phyloP scores from a whole-genome alignment of 2,888 invertebrate species.

The Amblyteles armatorius region DNA sequence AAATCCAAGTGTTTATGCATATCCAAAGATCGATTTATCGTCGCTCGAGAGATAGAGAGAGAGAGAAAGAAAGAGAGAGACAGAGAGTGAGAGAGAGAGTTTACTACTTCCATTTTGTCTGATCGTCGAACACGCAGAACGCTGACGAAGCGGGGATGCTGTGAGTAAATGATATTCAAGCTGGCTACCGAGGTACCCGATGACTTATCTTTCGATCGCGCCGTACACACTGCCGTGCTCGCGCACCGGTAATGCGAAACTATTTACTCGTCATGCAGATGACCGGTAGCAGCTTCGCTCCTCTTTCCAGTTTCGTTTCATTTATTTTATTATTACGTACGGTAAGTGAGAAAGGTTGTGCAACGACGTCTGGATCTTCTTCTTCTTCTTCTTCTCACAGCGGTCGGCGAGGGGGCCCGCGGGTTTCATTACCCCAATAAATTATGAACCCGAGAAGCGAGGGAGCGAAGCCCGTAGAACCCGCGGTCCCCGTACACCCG shows the following conservation, averaged over 20 bases:
- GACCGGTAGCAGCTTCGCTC: constrained; percentile 77
- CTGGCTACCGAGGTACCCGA: constrained; percentile 24
- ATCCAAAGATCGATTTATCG: constrained; percentile 27
- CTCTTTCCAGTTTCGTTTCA: constrained; percentile 39
- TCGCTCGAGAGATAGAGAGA: not conserved
- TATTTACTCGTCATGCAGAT: constrained; percentile 80
- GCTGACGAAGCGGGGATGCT: constrained; percentile 10
- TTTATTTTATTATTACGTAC: constrained; percentile 33
- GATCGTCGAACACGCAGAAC: constrained; percentile 19
- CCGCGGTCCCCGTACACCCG: constrained; percentile 24
- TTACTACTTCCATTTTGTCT: constrained; percentile 2
- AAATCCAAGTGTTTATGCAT: not conserved
- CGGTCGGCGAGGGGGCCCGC: constrained; percentile 38
- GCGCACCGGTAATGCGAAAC: constrained; percentile 77
- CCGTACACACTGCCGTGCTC: constrained; percentile 77
- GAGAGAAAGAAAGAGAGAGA: too few species aligned
- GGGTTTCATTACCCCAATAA: constrained; percentile 75
- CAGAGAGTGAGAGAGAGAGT: not conserved
- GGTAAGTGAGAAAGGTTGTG: constrained; percentile 16
- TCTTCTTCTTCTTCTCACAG: constrained; percentile 37
- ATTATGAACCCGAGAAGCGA: constrained; percentile 65
- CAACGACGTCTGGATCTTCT: constrained; percentile 61
- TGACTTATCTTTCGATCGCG: constrained; percentile 75
- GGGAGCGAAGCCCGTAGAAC: constrained; percentile 36
- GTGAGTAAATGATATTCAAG: constrained; percentile 39